phyloP scores from a whole-genome alignment of 2,797 vertebrate genomes.

The Enteromius fasciolatus region DNA sequence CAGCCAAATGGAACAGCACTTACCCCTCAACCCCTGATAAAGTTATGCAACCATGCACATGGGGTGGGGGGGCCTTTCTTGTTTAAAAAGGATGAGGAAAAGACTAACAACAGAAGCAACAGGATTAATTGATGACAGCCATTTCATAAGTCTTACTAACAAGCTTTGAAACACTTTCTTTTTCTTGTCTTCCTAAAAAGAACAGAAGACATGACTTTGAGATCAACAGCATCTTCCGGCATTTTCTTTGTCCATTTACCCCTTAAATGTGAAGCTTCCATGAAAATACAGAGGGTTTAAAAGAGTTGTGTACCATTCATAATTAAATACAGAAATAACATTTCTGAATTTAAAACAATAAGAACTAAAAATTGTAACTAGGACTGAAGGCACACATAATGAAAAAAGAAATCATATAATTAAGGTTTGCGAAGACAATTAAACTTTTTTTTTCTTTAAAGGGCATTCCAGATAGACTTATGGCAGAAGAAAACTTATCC shows the following conservation, averaged over 20 bases:
- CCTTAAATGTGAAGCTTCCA: constrained; percentile 46
- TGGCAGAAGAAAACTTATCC: background rate
- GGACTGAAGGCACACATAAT: background rate
- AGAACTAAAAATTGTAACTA: background rate
- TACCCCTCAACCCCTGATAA: constrained; percentile 45
- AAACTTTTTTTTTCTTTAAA: background rate
- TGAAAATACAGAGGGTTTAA: constrained; percentile 8
- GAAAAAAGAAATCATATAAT: background rate
- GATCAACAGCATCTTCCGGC: constrained; percentile 55
- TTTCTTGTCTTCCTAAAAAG: constrained; percentile 59
- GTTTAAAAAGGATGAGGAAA: background rate
- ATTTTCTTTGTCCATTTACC: constrained; percentile 50
- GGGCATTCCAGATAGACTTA: background rate
- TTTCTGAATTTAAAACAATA: background rate
- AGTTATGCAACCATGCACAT: constrained; percentile 34
- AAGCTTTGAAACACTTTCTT: constrained; percentile 21
- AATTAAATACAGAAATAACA: constrained; percentile 10
- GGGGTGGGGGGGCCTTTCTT: constrained; percentile 12
- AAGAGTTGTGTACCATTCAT: background rate
- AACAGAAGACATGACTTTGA: constrained; percentile 57
- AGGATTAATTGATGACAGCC: constrained; percentile 40
- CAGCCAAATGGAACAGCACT: constrained; percentile 46
- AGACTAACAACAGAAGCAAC: constrained; percentile 35
- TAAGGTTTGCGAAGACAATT: background rate
- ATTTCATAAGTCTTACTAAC: constrained; percentile 24